These are phyloP conservation scores for Oncorhynchus mykiss DNA, from an alignment of 2,113 vertebrate species.

Conservation along the genomic window DNA sequence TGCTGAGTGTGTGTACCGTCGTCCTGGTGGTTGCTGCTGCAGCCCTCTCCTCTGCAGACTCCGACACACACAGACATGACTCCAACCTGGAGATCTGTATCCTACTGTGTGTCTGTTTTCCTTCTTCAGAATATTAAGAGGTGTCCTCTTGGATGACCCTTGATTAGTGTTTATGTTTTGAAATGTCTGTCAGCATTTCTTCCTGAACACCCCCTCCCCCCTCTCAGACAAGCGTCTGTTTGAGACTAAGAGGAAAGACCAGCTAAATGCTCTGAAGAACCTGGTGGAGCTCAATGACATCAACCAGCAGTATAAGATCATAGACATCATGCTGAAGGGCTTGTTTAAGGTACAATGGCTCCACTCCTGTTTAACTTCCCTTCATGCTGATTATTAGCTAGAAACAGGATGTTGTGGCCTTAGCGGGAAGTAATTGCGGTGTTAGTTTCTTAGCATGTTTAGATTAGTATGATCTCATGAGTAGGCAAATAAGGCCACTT, in stretches of 20 bases:
- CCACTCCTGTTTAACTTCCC: slow-evolving; percentile 10
- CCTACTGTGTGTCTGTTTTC: slow-evolving; percentile 58
- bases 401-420: too few relatives aligned
- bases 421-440: too few relatives aligned
- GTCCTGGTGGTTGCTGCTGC: slow-evolving; percentile 67
- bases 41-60: slow-evolving; percentile 60
- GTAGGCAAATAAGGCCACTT: too few relatives aligned
- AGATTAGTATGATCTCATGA: background rate
- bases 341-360: slow-evolving; percentile 87
- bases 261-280: slow-evolving; percentile 93
- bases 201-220: slow-evolving; percentile 47
- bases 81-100: slow-evolving; percentile 96
- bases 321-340: slow-evolving; percentile 98
- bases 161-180: slow-evolving; percentile 1
- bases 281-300: slow-evolving; percentile 93
- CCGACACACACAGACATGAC: slow-evolving; percentile 74
- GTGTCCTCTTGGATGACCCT: background rate
- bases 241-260: slow-evolving; percentile 95
- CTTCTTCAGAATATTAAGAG: background rate
- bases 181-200: background rate
- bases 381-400: too few relatives aligned
- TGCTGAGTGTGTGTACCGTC: slow-evolving; percentile 69
- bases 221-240: slow-evolving; percentile 93
- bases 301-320: slow-evolving; percentile 98
- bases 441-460: too few relatives aligned